A percentile compares a stretch with the other conserved stretches of the same genome.
Evolutionary conservation across 2,888 invertebrate genomes (phyloP).

Genomic region (Prosopocoilus inquinatus): DNA sequence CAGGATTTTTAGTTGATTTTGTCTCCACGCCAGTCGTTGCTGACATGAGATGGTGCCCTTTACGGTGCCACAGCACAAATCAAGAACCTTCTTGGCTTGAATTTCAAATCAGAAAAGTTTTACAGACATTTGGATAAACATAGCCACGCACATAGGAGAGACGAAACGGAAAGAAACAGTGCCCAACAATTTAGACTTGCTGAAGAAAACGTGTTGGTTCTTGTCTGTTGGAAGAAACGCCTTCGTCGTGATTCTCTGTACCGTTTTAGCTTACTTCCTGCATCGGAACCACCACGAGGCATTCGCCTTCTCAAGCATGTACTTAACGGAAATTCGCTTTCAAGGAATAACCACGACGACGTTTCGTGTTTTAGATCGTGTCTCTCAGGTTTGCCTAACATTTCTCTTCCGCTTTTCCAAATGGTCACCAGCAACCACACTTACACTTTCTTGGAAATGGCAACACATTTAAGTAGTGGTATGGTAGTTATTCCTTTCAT

Average conservation of each 20-base stretch:
- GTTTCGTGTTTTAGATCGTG: slow-evolving; percentile 51
- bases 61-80: slow-evolving; percentile 74
- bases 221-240: slow-evolving; percentile 69
- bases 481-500: slow-evolving; percentile 70
- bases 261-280: slow-evolving; percentile 58
- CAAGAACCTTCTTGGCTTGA: slow-evolving; percentile 65
- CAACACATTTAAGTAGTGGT: slow-evolving; percentile 64
- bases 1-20: slow-evolving; percentile 72
- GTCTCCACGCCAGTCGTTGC: slow-evolving; percentile 73
- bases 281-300: slow-evolving; percentile 53
- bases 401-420: slow-evolving; percentile 56
- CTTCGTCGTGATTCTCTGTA: slow-evolving; percentile 63
- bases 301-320: slow-evolving; percentile 60
- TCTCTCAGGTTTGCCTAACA: slow-evolving; percentile 62
- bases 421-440: slow-evolving; percentile 54
- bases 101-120: slow-evolving; percentile 63
- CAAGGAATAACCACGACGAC: background rate
- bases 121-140: slow-evolving; percentile 58
- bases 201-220: slow-evolving; percentile 58
- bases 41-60: slow-evolving; percentile 73
- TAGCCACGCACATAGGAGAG: slow-evolving; percentile 56
- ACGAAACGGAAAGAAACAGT: slow-evolving; percentile 42
- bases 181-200: too few relatives aligned
- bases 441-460: slow-evolving; percentile 55
- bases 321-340: slow-evolving; percentile 20